Evolutionary conservation across 2,113 vertebrate genomes (phyloP).

Genomic region (Hemicordylus capensis): DNA sequence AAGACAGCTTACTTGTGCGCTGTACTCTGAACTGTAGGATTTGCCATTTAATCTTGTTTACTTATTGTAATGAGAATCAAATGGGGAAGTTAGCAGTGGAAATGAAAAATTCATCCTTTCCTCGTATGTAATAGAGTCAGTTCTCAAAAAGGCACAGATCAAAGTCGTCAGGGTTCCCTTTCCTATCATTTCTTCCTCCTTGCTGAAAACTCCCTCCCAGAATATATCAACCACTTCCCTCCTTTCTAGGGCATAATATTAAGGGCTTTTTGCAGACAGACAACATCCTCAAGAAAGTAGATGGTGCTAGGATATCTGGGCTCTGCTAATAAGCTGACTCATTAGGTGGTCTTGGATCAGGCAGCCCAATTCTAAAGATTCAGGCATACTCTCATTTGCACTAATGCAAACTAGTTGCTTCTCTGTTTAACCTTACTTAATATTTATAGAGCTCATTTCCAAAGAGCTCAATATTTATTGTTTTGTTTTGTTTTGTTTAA

Average conservation of each 20-base stretch:
- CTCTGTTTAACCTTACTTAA: neutral
- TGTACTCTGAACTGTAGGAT: conserved; percentile 65
- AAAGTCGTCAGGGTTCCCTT: conserved; percentile 25
- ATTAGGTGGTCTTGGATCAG: neutral
- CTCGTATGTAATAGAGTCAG: conserved; percentile 65
- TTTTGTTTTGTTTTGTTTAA: no score
- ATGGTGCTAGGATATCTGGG: neutral
- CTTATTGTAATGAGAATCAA: conserved; percentile 75
- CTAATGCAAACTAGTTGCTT: neutral
- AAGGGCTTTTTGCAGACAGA: neutral
- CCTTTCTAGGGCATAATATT: conserved; percentile 2
- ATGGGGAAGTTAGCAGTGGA: conserved; percentile 61
- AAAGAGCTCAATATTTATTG: neutral
- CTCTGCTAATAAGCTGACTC: neutral
- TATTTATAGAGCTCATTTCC: neutral
- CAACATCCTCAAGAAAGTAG: neutral
- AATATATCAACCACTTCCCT: neutral
- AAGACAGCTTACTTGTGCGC: conserved; percentile 56
- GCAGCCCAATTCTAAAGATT: neutral
- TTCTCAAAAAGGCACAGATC: conserved; percentile 53
- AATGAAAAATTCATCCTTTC: conserved; percentile 70
- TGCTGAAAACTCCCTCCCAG: neutral
- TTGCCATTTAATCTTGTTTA: conserved; percentile 76
- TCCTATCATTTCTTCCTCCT: conserved; percentile 4
- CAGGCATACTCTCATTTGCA: neutral